Conservation (phyloP, 2,888 invertebrate species). For the Drosophila pseudotakahashii region DNA sequence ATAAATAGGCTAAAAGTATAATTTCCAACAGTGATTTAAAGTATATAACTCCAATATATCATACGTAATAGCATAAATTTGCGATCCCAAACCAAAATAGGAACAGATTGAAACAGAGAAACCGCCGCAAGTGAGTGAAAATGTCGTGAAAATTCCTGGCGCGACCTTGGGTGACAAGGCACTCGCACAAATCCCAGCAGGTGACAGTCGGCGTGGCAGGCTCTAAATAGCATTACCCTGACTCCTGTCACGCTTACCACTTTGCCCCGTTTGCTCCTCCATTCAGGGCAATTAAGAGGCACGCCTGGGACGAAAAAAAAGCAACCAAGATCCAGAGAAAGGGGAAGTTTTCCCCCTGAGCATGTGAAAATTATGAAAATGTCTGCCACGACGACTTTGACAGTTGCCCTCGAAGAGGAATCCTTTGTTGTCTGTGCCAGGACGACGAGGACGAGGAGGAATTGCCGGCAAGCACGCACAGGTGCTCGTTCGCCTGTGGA, state of each 20-base stretch:
- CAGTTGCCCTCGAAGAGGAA: conserved; percentile 51
- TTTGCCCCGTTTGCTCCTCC: conserved; percentile 11
- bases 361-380: conserved; percentile 77
- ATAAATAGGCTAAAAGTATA: no score
- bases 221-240: conserved; percentile 37
- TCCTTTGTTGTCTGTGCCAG: conserved; percentile 72
- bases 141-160: conserved; percentile 16
- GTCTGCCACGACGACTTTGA: conserved; percentile 58
- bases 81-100: neutral
- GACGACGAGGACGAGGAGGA: conserved; percentile 31
- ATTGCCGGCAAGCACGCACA: conserved; percentile 69
- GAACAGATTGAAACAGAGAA: neutral
- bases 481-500: conserved; percentile 37
- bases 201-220: conserved; percentile 47
- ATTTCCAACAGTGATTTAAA: no score
- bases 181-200: conserved; percentile 45
- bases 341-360: conserved; percentile 26
- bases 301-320: conserved; percentile 36
- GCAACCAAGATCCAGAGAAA: neutral
- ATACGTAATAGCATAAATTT: neutral
- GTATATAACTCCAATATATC: neutral
- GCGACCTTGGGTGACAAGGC: conserved; percentile 43
- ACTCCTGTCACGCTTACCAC: conserved; percentile 22
- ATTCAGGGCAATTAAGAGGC: conserved; percentile 63
- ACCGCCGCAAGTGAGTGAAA: conserved; percentile 9